Evolutionary conservation across 2,888 invertebrate genomes (phyloP), one percentile per base, ranked within the genome.

Genomic region (Sycophila texana): DNA sequence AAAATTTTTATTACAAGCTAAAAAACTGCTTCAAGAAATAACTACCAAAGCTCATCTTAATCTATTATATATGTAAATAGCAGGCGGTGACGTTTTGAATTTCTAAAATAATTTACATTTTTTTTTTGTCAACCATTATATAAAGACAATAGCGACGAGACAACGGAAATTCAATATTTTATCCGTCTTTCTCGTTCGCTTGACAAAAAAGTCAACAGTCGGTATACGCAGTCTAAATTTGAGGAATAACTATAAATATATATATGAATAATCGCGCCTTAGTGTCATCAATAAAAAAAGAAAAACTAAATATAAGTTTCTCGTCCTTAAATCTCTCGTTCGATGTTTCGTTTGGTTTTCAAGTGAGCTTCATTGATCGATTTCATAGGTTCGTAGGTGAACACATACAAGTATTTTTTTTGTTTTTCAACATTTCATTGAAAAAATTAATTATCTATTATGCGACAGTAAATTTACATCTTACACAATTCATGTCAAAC

Each of bases 401-500:
- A 66, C 61, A 71, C 55, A 53, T 67, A 66, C 61, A 74, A 71
- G 26, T n/a, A n/a, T 60, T 74, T 71, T 68, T 74, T 39, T 39
- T 39, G 5, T 67, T 16, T 26, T 18, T 72, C n/a, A n/a, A 55
- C 53, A 55, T 68, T 66, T 75, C 67, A 67, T 65, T 75, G 30
- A 20, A 75, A 78, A 80, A 79, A 79, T 68, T 51, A 73, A 74
- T 79, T 18, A 63, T 74, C 79, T 77, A 74, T 77, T 74, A 81
- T 72, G 72, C 71, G 74, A 79, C 70, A 74, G 65, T 77, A 79
- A 81, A 79, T 81, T 81, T 79, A 76, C 71, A 81, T 79, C 71
- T 74, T 81, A 70, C 78, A 75, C 75, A 73, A 51, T 63, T 78
- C 67, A 51, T 73, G 53, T 79, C 16, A 75, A 78, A 76, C 61